Conservation (phyloP, 2,113 vertebrate genomes). For the Syrrhaptes paradoxus region DNA sequence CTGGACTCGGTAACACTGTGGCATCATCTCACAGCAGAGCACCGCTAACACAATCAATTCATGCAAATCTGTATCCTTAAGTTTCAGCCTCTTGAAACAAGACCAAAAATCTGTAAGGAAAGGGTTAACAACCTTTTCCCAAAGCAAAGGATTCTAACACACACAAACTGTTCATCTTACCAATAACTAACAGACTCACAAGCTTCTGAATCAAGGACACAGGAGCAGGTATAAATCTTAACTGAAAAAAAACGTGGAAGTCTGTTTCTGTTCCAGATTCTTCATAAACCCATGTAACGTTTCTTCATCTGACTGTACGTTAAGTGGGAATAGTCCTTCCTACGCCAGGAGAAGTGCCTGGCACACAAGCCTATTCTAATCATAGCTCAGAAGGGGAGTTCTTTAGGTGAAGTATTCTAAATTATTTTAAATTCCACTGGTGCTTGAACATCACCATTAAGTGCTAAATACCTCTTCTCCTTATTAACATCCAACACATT, state of each 20-base stretch:
- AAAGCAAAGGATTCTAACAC: background rate
- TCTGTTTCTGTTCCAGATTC: background rate
- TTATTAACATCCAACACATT: accelerated
- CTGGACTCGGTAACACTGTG: accelerated
- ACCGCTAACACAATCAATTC: accelerated
- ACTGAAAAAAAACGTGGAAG: accelerated
- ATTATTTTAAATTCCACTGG: background rate
- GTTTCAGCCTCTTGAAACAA: accelerated
- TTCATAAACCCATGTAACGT: accelerated
- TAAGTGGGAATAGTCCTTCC: accelerated
- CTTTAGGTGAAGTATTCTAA: background rate
- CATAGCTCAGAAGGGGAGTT: accelerated
- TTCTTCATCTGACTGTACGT: accelerated
- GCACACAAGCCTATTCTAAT: accelerated
- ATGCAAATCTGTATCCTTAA: accelerated
- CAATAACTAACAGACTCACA: background rate
- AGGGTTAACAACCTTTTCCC: too few species aligned
- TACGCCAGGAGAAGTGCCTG: accelerated
- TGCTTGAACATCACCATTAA: background rate
- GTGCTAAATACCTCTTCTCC: accelerated
- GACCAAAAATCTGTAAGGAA: accelerated
- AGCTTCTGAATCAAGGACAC: accelerated
- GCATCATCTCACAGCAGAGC: background rate
- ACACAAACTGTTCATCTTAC: accelerated
- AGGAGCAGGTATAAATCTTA: accelerated